These are phyloP conservation scores for Octopus sinensis DNA, from an alignment of 1,140 invertebrate genomes.

Conservation along the genomic window DNA sequence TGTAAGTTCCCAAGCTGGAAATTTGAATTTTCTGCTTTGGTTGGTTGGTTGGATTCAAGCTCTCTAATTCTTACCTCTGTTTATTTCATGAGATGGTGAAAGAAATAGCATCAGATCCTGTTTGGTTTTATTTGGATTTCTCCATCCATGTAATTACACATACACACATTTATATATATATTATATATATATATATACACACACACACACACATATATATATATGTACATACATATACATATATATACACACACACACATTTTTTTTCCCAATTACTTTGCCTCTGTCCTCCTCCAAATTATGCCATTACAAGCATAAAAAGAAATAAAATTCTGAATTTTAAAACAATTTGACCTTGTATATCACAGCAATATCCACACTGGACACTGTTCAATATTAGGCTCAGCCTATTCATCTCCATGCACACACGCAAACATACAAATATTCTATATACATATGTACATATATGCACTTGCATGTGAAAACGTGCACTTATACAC, in stretches of 20 bases:
- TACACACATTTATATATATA: too few species aligned
- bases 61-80: too few species aligned
- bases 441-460: not conserved
- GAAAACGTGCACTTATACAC: not conserved
- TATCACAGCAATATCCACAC: conserved; percentile 6
- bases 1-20: not conserved
- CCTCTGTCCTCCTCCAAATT: not conserved
- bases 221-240: too few species aligned
- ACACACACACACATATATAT: too few species aligned
- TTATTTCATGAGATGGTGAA: too few species aligned
- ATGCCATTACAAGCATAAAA: not conserved
- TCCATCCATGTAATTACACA: too few species aligned
- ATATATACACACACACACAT: not conserved
- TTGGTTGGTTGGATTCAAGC: too few species aligned
- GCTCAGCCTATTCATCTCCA: not conserved
- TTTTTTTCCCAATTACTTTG: not conserved
- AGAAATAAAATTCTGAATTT: conserved; percentile 7
- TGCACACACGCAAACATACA: not conserved
- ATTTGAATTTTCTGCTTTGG: too few species aligned
- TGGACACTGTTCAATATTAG: not conserved
- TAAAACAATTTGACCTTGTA: not conserved
- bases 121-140: too few species aligned
- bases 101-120: too few species aligned
- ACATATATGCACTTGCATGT: not conserved
- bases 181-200: too few species aligned